phyloP scores from a whole-genome alignment of 2,888 invertebrate species.

The Tryphoninae sp. region DNA sequence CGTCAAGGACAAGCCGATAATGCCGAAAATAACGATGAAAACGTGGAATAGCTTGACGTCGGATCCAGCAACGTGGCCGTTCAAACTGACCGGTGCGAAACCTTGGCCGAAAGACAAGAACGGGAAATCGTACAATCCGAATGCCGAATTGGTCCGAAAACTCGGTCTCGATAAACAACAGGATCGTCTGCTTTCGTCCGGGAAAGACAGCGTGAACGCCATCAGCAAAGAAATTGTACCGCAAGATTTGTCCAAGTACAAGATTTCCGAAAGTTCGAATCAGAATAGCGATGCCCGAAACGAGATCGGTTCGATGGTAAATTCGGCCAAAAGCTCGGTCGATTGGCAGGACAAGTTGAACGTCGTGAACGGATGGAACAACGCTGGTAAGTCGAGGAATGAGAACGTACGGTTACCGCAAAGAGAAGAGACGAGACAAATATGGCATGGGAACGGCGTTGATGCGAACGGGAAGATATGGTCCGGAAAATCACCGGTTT shows the following conservation, averaged over 20 bases:
- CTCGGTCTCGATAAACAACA: slow-evolving; percentile 74
- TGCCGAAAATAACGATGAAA: slow-evolving; percentile 74
- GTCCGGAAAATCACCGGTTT: slow-evolving; percentile 62
- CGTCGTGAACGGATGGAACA: slow-evolving; percentile 54
- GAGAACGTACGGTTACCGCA: slow-evolving; percentile 46
- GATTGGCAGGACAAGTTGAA: slow-evolving; percentile 68
- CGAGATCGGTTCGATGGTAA: slow-evolving; percentile 35
- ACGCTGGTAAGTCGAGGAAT: slow-evolving; percentile 34
- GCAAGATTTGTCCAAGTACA: slow-evolving; percentile 52
- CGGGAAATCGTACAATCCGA: slow-evolving; percentile 77
- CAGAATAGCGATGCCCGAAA: slow-evolving; percentile 14
- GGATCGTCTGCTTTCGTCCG: slow-evolving; percentile 53
- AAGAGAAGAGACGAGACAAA: slow-evolving; percentile 42
- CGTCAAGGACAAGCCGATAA: slow-evolving; percentile 55
- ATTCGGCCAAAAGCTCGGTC: slow-evolving; percentile 61
- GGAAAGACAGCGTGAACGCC: slow-evolving; percentile 34
- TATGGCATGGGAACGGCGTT: slow-evolving; percentile 47
- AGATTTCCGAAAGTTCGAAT: slow-evolving; percentile 16
- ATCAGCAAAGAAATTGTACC: slow-evolving; percentile 30
- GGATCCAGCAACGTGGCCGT: slow-evolving; percentile 78
- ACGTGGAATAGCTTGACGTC: slow-evolving; percentile 76
- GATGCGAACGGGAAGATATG: slow-evolving; percentile 61
- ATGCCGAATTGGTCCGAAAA: slow-evolving; percentile 76
- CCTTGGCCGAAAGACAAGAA: slow-evolving; percentile 79
- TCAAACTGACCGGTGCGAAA: slow-evolving; percentile 75